Evolutionary conservation across 1,140 invertebrate species (phyloP), one percentile per base, ranked within the genome.

Genomic region (Myzus persicae): DNA sequence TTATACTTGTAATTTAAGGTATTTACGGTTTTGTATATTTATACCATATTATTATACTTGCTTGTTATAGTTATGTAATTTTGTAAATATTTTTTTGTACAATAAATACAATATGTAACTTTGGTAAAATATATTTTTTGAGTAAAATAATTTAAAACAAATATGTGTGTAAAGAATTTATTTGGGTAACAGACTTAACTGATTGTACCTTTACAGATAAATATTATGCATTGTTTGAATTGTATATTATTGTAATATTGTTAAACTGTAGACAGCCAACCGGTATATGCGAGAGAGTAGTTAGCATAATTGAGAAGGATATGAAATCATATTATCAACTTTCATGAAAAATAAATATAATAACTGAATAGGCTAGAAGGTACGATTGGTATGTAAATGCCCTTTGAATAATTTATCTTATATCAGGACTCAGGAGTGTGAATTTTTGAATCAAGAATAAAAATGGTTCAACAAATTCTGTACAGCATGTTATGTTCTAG

Each of bases 71-170:
- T 11, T 59, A 59, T 59, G 26, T 54, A 1, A n/a, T 67, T 90
- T 90, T 90, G 89, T 90, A 59, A 90, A 90, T 90, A 90, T 20
- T 67, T 59, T 31, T 42, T 90, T 90, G 51, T 90, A 67, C 20
- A 40, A 88, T 88, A 51, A 88, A 88, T 22, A 48, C n/a, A 88
- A 88, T 8, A 88, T 38, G 9, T 48, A 48, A 48, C 31, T 36
- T 88, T 87, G 14, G 8, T 24, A 40, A 24, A 51, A 22, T 46
- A 24, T n/a, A n/a, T 20, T 76, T 18, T n/a, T 76, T 18, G 14
- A 76, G 59, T 14, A 67, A 67, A 67, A 67, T n/a, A 14, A n/a
- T 67, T 67, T 36, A n/a, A 31, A n/a, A 67, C 4, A 67, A 67
- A n/a, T n/a, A 6, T 6, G 14, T 76, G 14, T n/a, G 59, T 76